Conservation (phyloP, 2,113 vertebrate genomes). For the Tyto alba region DNA sequence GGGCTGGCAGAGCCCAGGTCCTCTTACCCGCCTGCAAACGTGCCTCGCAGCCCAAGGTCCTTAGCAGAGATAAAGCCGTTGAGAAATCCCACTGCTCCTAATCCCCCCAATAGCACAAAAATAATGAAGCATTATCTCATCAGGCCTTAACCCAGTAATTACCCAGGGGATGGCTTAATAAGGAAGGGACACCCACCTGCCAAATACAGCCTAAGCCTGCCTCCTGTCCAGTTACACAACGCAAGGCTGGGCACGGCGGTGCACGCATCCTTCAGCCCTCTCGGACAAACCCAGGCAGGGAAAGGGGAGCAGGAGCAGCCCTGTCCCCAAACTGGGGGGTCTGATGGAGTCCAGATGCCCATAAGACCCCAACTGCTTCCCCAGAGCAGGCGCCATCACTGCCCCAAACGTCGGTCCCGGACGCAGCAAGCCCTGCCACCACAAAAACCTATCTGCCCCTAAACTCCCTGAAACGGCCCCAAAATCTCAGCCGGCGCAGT, state of each 20-base stretch:
- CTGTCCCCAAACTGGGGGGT: background rate
- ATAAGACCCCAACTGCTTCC: background rate
- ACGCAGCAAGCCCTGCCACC: background rate
- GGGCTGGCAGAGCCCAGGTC: background rate
- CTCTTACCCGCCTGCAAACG: background rate
- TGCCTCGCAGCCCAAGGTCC: background rate
- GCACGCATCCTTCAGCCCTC: background rate
- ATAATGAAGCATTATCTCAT: conserved; percentile 54
- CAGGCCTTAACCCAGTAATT: conserved; percentile 38
- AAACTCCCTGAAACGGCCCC: background rate
- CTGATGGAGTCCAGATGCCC: background rate
- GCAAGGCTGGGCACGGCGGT: background rate
- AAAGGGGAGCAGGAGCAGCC: background rate
- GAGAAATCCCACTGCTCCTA: conserved; percentile 54
- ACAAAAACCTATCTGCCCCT: background rate
- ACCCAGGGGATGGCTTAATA: conserved; percentile 1
- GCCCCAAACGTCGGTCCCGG: rapidly evolving
- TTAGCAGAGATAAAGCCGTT: background rate
- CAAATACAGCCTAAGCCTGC: background rate
- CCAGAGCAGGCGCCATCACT: background rate
- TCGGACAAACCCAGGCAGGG: background rate
- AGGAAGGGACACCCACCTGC: conserved; percentile 41
- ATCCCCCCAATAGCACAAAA: conserved; percentile 47
- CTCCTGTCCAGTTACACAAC: background rate
- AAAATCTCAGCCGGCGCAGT: background rate